phyloP scores from a whole-genome alignment of 2,113 vertebrate genomes.

The Leptodactylus fuscus region DNA sequence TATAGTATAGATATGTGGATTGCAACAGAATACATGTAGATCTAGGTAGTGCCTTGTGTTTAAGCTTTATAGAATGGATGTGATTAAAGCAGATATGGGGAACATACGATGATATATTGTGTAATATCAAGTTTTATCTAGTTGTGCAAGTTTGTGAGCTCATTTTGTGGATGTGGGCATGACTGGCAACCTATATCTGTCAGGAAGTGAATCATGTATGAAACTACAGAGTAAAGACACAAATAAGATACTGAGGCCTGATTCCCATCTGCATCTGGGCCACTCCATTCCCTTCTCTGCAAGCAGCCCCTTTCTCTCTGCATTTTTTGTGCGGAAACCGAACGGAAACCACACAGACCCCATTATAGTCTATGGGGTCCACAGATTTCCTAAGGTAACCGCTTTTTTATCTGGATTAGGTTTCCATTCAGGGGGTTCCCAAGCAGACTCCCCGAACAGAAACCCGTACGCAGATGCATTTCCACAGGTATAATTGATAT shows the following conservation, averaged over 20 bases:
- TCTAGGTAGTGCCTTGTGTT: not conserved
- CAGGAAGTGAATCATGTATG: constrained; percentile 8
- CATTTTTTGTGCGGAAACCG: too few species aligned
- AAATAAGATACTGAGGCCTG: not conserved
- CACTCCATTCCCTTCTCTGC: too few species aligned
- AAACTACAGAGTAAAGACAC: not conserved
- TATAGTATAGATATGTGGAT: not conserved
- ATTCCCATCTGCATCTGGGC: too few species aligned
- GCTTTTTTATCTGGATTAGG: too few species aligned
- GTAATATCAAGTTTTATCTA: not conserved
- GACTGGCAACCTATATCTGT: not conserved
- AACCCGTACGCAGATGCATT: too few species aligned
- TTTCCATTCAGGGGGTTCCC: too few species aligned
- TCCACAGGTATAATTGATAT: too few species aligned
- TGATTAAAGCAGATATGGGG: not conserved
- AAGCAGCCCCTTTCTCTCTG: too few species aligned
- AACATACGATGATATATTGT: not conserved
- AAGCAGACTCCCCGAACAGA: too few species aligned
- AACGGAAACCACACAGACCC: too few species aligned
- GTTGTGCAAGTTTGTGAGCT: not conserved
- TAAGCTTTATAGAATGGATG: not conserved
- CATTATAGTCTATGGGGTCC: too few species aligned
- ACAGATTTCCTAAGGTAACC: too few species aligned
- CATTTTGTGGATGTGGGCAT: not conserved
- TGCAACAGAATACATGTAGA: not conserved